Percentiles rank a stretch among this genome's conserved stretches.
phyloP scores from a whole-genome alignment of 2,797 vertebrate genomes.

The Mionectes olivaceus region DNA sequence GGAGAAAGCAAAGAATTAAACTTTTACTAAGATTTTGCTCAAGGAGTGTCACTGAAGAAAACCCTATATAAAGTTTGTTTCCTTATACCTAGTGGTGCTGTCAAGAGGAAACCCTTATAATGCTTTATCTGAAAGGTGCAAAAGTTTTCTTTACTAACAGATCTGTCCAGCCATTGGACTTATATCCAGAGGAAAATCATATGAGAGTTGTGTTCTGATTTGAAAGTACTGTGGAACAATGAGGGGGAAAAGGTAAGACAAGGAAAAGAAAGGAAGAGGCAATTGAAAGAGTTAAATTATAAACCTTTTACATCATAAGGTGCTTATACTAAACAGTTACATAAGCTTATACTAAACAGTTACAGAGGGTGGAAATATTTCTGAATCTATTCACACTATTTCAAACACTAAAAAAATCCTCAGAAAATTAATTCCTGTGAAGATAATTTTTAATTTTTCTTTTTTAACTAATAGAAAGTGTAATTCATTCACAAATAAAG shows the following conservation, averaged over 20 bases:
- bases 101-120: not conserved
- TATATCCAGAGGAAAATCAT: not conserved
- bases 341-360: too few relatives aligned
- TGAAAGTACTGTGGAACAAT: not conserved
- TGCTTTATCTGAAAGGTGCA: not conserved
- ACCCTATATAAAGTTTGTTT: not conserved
- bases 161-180: not conserved
- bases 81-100: not conserved
- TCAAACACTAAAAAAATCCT: not conserved
- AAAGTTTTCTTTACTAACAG: not conserved
- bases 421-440: not conserved
- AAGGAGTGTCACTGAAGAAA: not conserved
- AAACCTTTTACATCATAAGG: not conserved
- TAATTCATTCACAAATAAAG: not conserved
- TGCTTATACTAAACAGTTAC: too few relatives aligned
- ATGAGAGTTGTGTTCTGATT: not conserved
- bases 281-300: not conserved
- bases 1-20: not conserved
- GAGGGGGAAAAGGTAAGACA: not conserved
- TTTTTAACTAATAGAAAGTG: not conserved
- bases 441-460: not conserved
- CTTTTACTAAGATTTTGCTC: not conserved
- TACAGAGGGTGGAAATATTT: not conserved
- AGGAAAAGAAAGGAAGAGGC: fast-evolving
- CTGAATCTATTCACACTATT: not conserved